Percentiles rank a stretch among this genome's conserved stretches.
Evolutionary conservation across 2,797 vertebrate genomes (phyloP).

Genomic region (Salarias fasciatus): DNA sequence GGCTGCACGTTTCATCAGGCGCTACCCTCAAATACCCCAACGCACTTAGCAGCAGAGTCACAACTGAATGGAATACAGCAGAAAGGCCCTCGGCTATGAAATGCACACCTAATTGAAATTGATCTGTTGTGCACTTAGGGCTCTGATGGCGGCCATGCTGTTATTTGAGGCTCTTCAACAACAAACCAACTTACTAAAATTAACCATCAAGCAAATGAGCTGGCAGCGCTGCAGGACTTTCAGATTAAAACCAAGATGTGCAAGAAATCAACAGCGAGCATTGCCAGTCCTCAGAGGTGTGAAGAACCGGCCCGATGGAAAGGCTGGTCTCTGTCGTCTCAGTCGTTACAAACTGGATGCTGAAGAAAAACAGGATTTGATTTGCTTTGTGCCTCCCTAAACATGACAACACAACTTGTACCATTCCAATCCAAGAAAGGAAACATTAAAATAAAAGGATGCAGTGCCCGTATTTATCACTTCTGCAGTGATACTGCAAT

Average conservation of each 20-base stretch:
- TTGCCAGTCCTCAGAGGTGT: neutral
- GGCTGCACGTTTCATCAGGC: constrained; percentile 1
- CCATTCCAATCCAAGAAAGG: too few species aligned
- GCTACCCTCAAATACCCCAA: constrained; percentile 13
- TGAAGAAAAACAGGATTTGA: too few species aligned
- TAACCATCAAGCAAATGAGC: constrained; percentile 24
- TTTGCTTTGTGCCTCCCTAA: too few species aligned
- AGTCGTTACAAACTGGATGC: too few species aligned
- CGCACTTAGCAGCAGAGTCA: constrained; percentile 38
- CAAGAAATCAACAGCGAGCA: neutral
- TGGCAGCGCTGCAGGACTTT: constrained; percentile 6
- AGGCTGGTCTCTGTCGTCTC: too few species aligned
- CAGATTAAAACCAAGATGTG: neutral
- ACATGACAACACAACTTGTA: too few species aligned
- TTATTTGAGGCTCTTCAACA: constrained; percentile 41
- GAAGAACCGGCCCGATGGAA: too few species aligned
- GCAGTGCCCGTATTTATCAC: too few species aligned
- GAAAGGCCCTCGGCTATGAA: constrained; percentile 53
- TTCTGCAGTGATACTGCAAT: too few species aligned
- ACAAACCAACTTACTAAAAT: constrained; percentile 40
- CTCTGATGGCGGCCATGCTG: constrained; percentile 31
- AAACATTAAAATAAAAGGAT: too few species aligned
- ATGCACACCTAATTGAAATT: constrained; percentile 59
- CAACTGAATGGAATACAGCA: constrained; percentile 21
- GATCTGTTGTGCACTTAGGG: constrained; percentile 54